These are phyloP conservation scores for Nomada ruficornis DNA, from an alignment of 2,888 invertebrate species.

Conservation along the genomic window DNA sequence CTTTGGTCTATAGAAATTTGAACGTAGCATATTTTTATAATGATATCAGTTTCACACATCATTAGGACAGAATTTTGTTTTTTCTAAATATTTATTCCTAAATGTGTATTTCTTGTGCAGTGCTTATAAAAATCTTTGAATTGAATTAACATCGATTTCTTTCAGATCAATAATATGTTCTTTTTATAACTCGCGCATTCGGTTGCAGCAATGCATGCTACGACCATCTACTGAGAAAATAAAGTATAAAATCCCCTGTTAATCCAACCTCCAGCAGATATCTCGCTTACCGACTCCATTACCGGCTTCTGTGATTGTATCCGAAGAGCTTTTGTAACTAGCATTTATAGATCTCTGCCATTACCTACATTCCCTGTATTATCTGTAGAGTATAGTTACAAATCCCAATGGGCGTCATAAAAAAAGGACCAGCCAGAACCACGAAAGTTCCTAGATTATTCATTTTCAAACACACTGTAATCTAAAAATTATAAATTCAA, in stretches of 20 bases:
- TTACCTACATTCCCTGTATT: constrained; percentile 61
- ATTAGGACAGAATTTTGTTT: background rate
- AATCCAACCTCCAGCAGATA: constrained; percentile 48
- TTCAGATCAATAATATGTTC: background rate
- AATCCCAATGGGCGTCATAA: background rate
- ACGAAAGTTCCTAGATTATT: no score
- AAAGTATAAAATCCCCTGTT: constrained; percentile 44
- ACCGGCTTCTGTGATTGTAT: constrained; percentile 67
- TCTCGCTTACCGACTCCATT: constrained; percentile 70
- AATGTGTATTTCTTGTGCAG: no score
- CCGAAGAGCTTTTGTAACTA: constrained; percentile 41
- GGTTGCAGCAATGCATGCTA: constrained; percentile 38
- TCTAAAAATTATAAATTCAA: background rate
- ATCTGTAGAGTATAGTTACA: constrained; percentile 40
- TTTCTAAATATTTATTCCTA: background rate
- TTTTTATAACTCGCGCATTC: background rate
- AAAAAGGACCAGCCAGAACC: constrained; percentile 13
- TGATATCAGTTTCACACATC: no score
- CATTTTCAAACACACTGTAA: background rate
- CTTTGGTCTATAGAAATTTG: no score
- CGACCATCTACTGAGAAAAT: constrained; percentile 64
- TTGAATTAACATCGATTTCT: background rate
- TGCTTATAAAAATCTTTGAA: no score
- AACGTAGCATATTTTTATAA: no score
- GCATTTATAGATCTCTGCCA: constrained; percentile 55